Percentiles rank a stretch among this genome's conserved stretches.
Conservation (phyloP, 2,113 vertebrate genomes). For the Scopus umbretta region DNA sequence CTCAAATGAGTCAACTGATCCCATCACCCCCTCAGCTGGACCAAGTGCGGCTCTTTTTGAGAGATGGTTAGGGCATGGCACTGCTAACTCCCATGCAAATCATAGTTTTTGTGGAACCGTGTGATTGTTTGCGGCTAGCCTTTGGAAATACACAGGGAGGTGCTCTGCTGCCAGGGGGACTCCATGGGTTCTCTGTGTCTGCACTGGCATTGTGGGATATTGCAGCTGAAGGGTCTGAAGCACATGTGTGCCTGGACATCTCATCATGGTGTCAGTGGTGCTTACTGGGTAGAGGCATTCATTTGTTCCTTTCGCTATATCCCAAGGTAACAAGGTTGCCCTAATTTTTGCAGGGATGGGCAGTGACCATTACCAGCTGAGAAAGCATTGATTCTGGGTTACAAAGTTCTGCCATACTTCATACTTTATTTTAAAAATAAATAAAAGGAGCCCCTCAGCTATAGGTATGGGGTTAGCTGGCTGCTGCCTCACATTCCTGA, state of each 20-base stretch:
- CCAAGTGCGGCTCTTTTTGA: rapidly evolving
- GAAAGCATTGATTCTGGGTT: neutral
- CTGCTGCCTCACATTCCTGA: neutral
- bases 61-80: neutral
- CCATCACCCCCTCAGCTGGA: neutral
- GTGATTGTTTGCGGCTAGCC: neutral
- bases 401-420: neutral
- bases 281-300: neutral
- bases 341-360: neutral
- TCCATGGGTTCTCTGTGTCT: neutral
- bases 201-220: neutral
- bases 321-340: neutral
- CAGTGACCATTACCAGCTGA: neutral
- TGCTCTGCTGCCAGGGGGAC: neutral
- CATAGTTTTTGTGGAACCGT: neutral
- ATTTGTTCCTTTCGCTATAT: neutral
- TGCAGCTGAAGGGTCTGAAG: neutral
- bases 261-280: neutral
- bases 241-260: neutral
- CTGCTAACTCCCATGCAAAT: neutral
- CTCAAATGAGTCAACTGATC: neutral
- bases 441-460: neutral
- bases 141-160: neutral
- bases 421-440: neutral
- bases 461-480: neutral